Evolutionary conservation across 1,140 invertebrate genomes (phyloP).

Genomic region (Apolygus lucorum): DNA sequence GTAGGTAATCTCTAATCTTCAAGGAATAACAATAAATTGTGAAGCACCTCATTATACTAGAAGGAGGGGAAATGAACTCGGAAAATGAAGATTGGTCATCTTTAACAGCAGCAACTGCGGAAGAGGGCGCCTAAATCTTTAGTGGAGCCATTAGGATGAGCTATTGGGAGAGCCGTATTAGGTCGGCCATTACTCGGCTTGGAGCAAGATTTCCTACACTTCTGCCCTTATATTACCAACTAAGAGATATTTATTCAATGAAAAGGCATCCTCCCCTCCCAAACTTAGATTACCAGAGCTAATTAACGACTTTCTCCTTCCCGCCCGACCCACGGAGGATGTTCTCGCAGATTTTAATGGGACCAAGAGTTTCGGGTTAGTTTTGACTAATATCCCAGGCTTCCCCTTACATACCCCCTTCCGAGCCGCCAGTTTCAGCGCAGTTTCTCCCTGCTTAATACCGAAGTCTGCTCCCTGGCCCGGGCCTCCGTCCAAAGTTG

Average conservation of each 20-base stretch:
- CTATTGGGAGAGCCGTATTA: not conserved
- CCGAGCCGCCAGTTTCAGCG: no score
- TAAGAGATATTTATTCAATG: conserved; percentile 2
- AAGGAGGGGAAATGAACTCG: no score
- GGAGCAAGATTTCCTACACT: not conserved
- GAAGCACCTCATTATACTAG: no score
- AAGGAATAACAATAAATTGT: no score
- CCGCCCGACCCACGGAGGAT: not conserved
- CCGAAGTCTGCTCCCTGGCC: no score
- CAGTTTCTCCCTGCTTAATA: no score
- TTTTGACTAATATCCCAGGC: not conserved
- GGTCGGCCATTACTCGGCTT: not conserved
- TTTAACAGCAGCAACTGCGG: no score
- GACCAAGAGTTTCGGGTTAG: not conserved
- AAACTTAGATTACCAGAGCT: not conserved
- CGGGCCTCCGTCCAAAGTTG: no score
- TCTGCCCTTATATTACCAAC: conserved; percentile 1
- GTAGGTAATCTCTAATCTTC: no score
- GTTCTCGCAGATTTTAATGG: not conserved
- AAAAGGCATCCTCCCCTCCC: not conserved
- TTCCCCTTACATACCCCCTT: not conserved
- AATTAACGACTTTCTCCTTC: not conserved
- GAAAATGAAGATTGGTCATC: no score
- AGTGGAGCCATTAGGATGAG: not conserved
- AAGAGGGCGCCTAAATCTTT: no score